Evolutionary conservation across 2,113 vertebrate species (phyloP), one percentile per base, ranked within the genome.

Genomic region (Crotalus viridis): DNA sequence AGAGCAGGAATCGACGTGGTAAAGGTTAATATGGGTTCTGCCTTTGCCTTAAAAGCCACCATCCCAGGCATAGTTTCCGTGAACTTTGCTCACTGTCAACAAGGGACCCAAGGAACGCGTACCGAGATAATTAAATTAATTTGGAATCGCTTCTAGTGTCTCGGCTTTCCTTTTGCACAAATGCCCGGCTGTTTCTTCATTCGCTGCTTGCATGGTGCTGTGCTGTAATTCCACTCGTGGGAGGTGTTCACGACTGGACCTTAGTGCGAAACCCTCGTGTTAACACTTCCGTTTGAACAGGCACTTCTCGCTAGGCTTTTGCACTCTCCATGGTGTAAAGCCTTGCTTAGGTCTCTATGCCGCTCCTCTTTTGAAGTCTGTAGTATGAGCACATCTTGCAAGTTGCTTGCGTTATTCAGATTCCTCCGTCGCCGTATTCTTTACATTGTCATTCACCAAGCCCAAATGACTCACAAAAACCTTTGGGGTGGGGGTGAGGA

Each of bases 191-290:
- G 95, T 96, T 95, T 97, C 96, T 97, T 98, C 96, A 93, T 94
- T 90, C 96, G 96, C 96, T 91, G 93, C 94, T 97, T 95, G 95
- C 96, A 97, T 97, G 94, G 64, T 95, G 94, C 96, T 95, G 95
- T 95, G 95, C 96, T 97, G 96, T 96, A 96, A 97, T 96, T 95
- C 96, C 95, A 92, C 95, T 94, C 94, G 97, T 96, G 95, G 95
- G 95, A 96, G 96, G 94, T 96, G 96, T 96, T 98, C 97, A 97
- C 96, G 96, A 97, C 98, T 97, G 97, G 96, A 91, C 2, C 94
- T 96, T 96, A 96, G 93, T 93, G 93, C 94, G 97, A 96, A 96
- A 92, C 92, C 95, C 89, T 95, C 95, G 94, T 90, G 95, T 94
- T 93, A 54, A 94, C 96, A 96, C 96, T 97, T 96, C 94, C 93